Evolutionary conservation across 2,113 vertebrate genomes (phyloP), one percentile per base, ranked within the genome.

Genomic region (Nothoprocta pentlandii): DNA sequence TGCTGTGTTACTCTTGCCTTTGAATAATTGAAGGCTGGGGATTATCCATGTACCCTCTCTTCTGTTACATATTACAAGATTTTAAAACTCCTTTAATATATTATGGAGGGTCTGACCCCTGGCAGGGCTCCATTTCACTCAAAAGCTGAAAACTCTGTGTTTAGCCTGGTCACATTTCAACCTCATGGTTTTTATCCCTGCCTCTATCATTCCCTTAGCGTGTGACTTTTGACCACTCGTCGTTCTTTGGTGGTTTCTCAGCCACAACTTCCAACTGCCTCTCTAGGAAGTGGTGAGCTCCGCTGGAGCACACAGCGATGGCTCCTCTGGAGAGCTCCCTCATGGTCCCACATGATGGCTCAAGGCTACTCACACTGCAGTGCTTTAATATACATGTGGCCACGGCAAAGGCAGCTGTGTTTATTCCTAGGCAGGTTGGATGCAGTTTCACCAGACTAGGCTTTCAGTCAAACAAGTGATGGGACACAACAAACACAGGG

Each of bases 371-470:
- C 49, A 9, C 49, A 22, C 14, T 1, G 1, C 63, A 61, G 26
- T 1, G 1, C 12, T 82, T 70, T 41, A 13, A 36, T 32, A 8
- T 16, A 17, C 16, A 1, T 0, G 0, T 41, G 76, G 25, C 32
- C 46, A 21, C 34, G 47, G 36, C 14, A 10, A 8, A 85, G 39
- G 54, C 77, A 87, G 66, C 41, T 1, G 0, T 6, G 28, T 9
- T 6, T 0, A 3, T 12, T 62, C 20, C 61, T 63, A 28, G 46
- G 41, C 28, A 32, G 16, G 28, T 6, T 9, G n/a, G 34, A 53
- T 5, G 9, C 12, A 4, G n/a, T 10, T 12, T 30, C 30, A 59
- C 13, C 12, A 64, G 39, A 61, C 42, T 32, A 70, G 79, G 14
- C 25, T 51, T 41, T 78, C 42, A 36, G 30, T 3, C 0, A 2